A percentile compares a stretch with the other conserved stretches of the same genome.
Evolutionary conservation across 2,888 invertebrate genomes (phyloP).

Genomic region (Drosophila limbata): DNA sequence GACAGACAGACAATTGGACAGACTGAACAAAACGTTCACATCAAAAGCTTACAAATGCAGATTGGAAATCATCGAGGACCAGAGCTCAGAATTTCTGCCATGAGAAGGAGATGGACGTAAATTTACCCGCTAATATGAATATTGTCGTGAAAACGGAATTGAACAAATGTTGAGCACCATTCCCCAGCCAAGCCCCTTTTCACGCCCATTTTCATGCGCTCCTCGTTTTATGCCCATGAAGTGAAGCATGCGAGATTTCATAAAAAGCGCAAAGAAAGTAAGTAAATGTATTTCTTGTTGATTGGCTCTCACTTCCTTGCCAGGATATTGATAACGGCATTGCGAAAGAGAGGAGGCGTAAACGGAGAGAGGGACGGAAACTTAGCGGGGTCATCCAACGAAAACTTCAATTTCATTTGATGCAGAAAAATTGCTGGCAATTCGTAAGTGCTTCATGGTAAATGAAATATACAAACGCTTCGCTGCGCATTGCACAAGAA

Average conservation of each 20-base stretch:
- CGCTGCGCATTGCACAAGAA: slow-evolving; percentile 52
- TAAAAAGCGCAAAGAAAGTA: slow-evolving; percentile 63
- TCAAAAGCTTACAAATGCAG: slow-evolving; percentile 58
- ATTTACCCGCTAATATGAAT: slow-evolving; percentile 80
- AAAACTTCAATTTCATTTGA: slow-evolving; percentile 77
- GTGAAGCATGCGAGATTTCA: slow-evolving; percentile 74
- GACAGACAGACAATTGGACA: slow-evolving; percentile 7
- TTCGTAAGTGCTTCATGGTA: slow-evolving; percentile 77
- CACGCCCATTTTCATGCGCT: slow-evolving; percentile 17
- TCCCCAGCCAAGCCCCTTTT: background rate
- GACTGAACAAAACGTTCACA: slow-evolving; percentile 26
- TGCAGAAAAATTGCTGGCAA: slow-evolving; percentile 78
- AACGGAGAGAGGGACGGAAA: background rate
- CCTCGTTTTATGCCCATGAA: slow-evolving; percentile 58
- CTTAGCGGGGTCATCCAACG: slow-evolving; percentile 27
- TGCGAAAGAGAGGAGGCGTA: background rate
- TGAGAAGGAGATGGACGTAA: slow-evolving; percentile 33
- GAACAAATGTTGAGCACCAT: slow-evolving; percentile 66
- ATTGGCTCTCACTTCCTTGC: slow-evolving; percentile 64
- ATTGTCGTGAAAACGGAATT: slow-evolving; percentile 75
- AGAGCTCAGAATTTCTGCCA: slow-evolving; percentile 44
- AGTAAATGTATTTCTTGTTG: slow-evolving; percentile 77
- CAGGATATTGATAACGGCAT: slow-evolving; percentile 63
- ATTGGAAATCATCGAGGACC: slow-evolving; percentile 67
- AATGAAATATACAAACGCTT: slow-evolving; percentile 78